These are phyloP conservation scores for Chorisops tibialis DNA, from an alignment of 2,888 invertebrate genomes.

Conservation along the genomic window DNA sequence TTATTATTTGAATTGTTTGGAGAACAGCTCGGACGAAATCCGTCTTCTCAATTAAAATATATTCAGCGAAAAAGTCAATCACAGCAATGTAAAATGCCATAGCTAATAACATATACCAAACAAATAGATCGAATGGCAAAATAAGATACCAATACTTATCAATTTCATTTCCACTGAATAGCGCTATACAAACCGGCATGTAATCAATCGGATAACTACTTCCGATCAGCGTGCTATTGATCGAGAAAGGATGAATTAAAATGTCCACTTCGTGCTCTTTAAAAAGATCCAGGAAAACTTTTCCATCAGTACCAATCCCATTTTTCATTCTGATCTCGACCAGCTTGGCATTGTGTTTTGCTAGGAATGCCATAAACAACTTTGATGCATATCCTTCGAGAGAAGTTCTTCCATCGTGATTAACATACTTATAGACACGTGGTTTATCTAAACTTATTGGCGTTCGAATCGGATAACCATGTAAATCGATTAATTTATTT, in stretches of 20 bases:
- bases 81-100: neutral
- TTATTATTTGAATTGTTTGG: no score
- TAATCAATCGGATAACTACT: neutral
- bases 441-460: neutral
- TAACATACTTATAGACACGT: neutral
- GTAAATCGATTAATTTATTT: neutral
- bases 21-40: no score
- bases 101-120: neutral
- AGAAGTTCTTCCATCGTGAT: neutral
- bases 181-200: neutral
- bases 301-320: neutral
- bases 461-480: slow-evolving; percentile 2
- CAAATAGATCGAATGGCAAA: neutral
- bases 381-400: neutral
- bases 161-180: neutral
- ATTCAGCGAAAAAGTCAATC: neutral
- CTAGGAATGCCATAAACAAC: neutral
- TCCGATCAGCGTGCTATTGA: neutral
- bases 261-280: neutral
- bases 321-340: neutral
- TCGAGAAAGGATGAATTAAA: neutral
- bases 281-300: neutral
- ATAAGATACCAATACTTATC: neutral
- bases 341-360: neutral
- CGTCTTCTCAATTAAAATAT: no score